These are phyloP conservation scores for Pseudochromis fuscus DNA, from an alignment of 2,797 vertebrate species.

Conservation along the genomic window DNA sequence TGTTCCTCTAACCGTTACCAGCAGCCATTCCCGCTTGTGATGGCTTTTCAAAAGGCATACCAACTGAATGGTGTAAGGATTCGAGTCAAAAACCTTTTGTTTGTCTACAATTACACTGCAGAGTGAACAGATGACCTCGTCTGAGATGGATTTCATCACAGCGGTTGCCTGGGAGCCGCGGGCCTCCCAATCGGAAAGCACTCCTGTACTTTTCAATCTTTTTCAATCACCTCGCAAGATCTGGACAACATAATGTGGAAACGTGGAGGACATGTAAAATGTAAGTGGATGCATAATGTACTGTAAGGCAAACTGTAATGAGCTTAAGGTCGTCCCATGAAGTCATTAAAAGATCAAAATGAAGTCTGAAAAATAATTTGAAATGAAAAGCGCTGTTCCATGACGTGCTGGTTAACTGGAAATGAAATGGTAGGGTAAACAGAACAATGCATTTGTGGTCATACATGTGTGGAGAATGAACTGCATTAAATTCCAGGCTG, in stretches of 20 bases:
- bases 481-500: conserved; percentile 64
- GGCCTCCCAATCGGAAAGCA: conserved; percentile 52
- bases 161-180: conserved; percentile 34
- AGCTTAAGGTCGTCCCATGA: conserved; percentile 59
- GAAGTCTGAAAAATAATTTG: conserved; percentile 60
- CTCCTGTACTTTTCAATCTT: conserved; percentile 28
- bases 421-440: conserved; percentile 70
- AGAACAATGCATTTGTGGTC: conserved; percentile 65
- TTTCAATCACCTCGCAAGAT: conserved; percentile 55
- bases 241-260: conserved; percentile 64
- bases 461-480: conserved; percentile 70
- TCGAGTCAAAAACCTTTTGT: conserved; percentile 70
- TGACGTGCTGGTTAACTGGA: conserved; percentile 67
- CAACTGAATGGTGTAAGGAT: conserved; percentile 72
- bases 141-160: conserved; percentile 70
- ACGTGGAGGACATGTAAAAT: conserved; percentile 57
- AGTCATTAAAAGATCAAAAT: conserved; percentile 65
- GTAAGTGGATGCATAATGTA: conserved; percentile 36
- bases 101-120: conserved; percentile 72
- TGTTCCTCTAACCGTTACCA: conserved; percentile 81
- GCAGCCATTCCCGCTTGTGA: conserved; percentile 57
- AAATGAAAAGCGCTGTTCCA: conserved; percentile 62
- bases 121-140: conserved; percentile 63
- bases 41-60: conserved; percentile 66
- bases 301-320: conserved; percentile 58